A percentile compares a stretch with the other conserved stretches of the same genome.
phyloP scores from a whole-genome alignment of 2,113 vertebrate genomes.

The Hippoglossus stenolepis region DNA sequence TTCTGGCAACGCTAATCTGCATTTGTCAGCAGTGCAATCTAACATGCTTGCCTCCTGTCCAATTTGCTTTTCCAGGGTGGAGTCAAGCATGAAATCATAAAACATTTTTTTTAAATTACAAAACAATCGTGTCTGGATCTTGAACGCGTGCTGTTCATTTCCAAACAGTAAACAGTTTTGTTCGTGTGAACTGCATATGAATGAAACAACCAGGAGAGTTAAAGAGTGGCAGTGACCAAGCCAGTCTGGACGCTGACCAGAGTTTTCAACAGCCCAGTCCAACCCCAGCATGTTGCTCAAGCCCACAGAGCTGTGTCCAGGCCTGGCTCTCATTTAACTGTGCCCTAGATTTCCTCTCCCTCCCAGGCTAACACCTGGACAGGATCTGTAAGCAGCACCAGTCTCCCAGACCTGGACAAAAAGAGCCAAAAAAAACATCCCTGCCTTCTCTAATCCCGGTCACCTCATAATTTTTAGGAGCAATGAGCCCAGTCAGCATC shows the following conservation, averaged over 20 bases:
- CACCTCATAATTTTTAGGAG: constrained; percentile 9
- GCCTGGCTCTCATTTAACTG: constrained; percentile 62
- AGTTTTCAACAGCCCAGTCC: constrained; percentile 15
- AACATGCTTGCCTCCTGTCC: background rate
- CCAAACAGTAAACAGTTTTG: too few relatives aligned
- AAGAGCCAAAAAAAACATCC: constrained; percentile 43
- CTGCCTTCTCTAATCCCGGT: constrained; percentile 11
- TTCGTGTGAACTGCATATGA: background rate
- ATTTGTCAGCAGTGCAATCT: background rate
- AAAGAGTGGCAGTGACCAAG: background rate
- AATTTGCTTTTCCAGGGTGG: background rate
- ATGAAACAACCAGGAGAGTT: background rate
- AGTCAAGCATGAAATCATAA: background rate
- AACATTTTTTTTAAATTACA: too few relatives aligned
- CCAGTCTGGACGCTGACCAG: constrained; percentile 26
- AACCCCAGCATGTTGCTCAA: constrained; percentile 13
- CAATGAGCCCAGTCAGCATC: background rate
- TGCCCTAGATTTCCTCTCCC: constrained; percentile 48
- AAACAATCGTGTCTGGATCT: background rate
- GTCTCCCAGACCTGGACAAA: constrained; percentile 21
- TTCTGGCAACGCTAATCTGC: background rate
- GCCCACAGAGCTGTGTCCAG: constrained; percentile 17
- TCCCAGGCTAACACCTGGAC: constrained; percentile 68
- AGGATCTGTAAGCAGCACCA: constrained; percentile 57
- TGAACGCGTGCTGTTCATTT: background rate